Base-by-base conservation (phyloP, 23 tunicate genomes). In the Styela plicata region DNA sequence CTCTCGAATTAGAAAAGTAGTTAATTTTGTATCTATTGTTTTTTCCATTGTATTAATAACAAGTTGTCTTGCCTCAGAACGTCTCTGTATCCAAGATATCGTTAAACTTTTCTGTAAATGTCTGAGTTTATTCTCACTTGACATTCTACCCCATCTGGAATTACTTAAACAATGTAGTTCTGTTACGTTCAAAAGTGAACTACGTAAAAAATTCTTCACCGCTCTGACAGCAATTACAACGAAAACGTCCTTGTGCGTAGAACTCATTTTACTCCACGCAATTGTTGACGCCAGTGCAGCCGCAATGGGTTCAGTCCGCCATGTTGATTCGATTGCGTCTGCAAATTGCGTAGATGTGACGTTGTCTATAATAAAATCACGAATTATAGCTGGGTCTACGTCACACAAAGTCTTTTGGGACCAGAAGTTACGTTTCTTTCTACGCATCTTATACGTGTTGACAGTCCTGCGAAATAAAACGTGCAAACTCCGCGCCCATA, bases 241-340 rank as follows among this genome's bases (percentile, higher is more conserved):
- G 17, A 71, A 26, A 3, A 71, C 77, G 34, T 32, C 77, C 35
- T 71, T 71, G 35, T 71, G 34, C 7, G 34, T 71, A 71, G 32
- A 33, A 3, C 17, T 71, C 77, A 71, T 71, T 21, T 71, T 34
- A 29, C 37, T 71, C 77, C 77, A 71, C 35, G 77, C 37, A 33
- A 26, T 71, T 5, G 77, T 28, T 5, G 77, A 28, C 7, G 36
- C 77, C 34, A 71, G 5, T 18, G 34, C 36, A 32, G 24, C 77
- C 32, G 29, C 24, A 71, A 71, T 5, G 5, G 77, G 24, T 3
- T 71, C 36, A 2, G 32, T 16, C 29, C 77, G 77, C 77, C 77
- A 71, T 34, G 77, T 34, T 31, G 34, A n/a, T 26, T 71, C 34
- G 5, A 71, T 32, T 30, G 77, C 77, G 23, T 71, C 24, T 21